Base-by-base conservation (phyloP, 2,113 vertebrate species). In the Fulica atra region DNA sequence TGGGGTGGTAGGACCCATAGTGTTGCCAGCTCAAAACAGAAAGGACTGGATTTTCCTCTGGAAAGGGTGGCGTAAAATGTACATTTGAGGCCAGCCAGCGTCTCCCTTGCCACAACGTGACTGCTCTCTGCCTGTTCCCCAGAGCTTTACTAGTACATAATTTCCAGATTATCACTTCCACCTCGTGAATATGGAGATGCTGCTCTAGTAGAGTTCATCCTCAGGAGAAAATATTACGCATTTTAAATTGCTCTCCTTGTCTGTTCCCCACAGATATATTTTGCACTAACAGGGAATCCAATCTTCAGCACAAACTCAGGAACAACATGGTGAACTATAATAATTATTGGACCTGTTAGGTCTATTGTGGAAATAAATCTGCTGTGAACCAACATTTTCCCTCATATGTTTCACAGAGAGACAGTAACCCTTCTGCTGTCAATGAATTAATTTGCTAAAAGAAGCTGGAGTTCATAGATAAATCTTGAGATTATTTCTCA, bases 401-500 rank as follows among this genome's bases (percentile, higher is more conserved):
- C 97, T 97, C 95, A 95, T 97, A 98, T 94, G 97, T 97, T 98
- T 97, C 97, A 85, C 95, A 97, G 96, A 96, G 96, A 98, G 97
- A 97, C 97, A 97, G 97, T 97, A 98, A 97, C 95, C 97, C 98
- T 98, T 97, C 97, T 97, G 97, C 97, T 94, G 97, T 96, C 97
- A 98, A 97, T 97, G 96, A 98, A 98, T 98, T 98, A 98, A 98
- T 98, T 98, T 97, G 97, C 97, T 96, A 89, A 96, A 98, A 97
- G 97, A 98, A 97, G 97, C 97, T 97, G 98, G 97, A 97, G 97
- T 95, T 97, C 97, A 85, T 80, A 95, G 97, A 98, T 98, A 98
- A 98, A 98, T 98, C 98, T 98, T 98, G 93, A 97, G 94, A 97
- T 97, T 97, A 97, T 97, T 98, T 96, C 98, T 98, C 96, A 98